Evolutionary conservation across 2,888 invertebrate genomes (phyloP).

Genomic region (Conops quadrifasciatus): DNA sequence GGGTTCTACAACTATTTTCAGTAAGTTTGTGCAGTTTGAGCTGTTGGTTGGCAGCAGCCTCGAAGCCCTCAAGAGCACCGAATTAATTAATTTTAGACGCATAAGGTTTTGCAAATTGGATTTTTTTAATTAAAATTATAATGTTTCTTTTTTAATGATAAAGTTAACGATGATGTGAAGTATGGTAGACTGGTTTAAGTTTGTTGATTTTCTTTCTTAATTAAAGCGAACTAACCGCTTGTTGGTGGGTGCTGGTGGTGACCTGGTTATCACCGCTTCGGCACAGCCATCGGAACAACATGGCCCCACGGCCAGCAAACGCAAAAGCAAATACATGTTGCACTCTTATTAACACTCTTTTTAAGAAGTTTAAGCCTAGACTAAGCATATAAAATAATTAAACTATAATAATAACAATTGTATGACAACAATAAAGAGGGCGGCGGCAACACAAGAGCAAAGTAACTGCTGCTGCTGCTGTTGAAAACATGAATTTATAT

Average conservation of each 20-base stretch:
- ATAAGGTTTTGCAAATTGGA: neutral
- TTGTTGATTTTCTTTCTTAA: too few species aligned
- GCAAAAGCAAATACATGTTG: neutral
- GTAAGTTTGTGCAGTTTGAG: constrained; percentile 56
- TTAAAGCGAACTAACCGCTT: too few species aligned
- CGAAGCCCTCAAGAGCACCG: too few species aligned
- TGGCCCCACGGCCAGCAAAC: too few species aligned
- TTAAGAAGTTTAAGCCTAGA: constrained; percentile 23
- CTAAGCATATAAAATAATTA: constrained; percentile 25
- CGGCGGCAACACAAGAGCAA: neutral
- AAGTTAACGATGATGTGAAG: neutral
- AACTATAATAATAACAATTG: constrained; percentile 8
- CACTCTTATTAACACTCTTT: constrained; percentile 12
- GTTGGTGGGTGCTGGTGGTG: too few species aligned
- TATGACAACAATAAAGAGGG: constrained; percentile 11
- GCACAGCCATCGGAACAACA: too few species aligned
- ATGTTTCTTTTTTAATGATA: neutral
- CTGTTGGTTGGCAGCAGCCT: too few species aligned
- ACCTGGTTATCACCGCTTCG: too few species aligned
- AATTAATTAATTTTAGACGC: neutral
- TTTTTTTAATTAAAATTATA: neutral
- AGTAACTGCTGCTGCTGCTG: neutral
- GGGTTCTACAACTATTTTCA: constrained; percentile 71
- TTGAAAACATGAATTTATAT: constrained; percentile 29
- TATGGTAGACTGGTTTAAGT: too few species aligned